Percentiles rank a stretch among this genome's conserved stretches.
Conservation (phyloP, 2,888 invertebrate species). For the Chesias legatella region DNA sequence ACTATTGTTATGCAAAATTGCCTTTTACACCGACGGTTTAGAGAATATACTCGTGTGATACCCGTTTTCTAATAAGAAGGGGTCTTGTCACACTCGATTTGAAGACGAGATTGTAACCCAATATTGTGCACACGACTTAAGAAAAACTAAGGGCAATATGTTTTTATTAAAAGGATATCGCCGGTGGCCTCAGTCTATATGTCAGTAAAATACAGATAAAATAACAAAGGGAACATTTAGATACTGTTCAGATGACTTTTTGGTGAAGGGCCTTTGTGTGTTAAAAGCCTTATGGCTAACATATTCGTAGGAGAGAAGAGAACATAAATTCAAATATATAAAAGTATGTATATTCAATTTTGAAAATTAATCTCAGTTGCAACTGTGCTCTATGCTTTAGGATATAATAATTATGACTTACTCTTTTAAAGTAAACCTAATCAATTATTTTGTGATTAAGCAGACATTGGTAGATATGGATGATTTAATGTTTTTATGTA, state of each 20-base stretch:
- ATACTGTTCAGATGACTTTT: constrained; percentile 15
- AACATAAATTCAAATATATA: too few relatives aligned
- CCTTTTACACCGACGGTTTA: constrained; percentile 19
- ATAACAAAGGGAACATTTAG: constrained; percentile 16
- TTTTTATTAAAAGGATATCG: constrained; percentile 49
- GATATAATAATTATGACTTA: too few relatives aligned
- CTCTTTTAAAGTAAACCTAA: too few relatives aligned
- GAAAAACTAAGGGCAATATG: constrained; percentile 53
- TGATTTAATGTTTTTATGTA: too few relatives aligned
- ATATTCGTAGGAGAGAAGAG: too few relatives aligned
- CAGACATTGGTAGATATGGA: too few relatives aligned
- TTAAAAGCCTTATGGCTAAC: constrained; percentile 2
- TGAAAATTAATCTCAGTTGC: too few relatives aligned
- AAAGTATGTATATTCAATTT: too few relatives aligned
- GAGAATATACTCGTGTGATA: constrained; percentile 25
- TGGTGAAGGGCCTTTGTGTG: constrained; percentile 4
- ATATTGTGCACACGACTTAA: constrained; percentile 63
- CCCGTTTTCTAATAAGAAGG: constrained; percentile 22
- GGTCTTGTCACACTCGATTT: constrained; percentile 37
- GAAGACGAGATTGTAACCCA: constrained; percentile 53
- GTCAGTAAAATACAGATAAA: constrained; percentile 15
- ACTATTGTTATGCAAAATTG: constrained; percentile 17
- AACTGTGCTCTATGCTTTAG: too few relatives aligned
- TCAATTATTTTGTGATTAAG: too few relatives aligned
- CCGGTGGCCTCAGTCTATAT: constrained; percentile 42